A percentile compares a stretch with the other conserved stretches of the same genome.
phyloP scores from a whole-genome alignment of 2,888 invertebrate genomes.

The Eucriotettix oculatus region DNA sequence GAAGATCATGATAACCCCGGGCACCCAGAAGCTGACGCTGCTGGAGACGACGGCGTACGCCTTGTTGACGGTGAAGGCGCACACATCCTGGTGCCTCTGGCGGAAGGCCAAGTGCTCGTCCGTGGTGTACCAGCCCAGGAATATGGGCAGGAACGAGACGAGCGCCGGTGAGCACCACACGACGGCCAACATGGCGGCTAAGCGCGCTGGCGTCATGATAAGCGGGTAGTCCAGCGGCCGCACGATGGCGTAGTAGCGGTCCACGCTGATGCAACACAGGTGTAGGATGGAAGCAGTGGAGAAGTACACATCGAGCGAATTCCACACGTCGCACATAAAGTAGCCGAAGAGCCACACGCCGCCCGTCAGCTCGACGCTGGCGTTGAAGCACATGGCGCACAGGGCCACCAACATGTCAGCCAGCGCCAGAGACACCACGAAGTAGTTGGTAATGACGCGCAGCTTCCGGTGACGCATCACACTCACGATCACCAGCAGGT shows the following conservation, averaged over 20 bases:
- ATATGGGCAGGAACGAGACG: constrained; percentile 87
- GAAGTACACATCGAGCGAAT: constrained; percentile 85
- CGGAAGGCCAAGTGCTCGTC: constrained; percentile 49
- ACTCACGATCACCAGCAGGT: constrained; percentile 76
- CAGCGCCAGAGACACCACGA: constrained; percentile 85
- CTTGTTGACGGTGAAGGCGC: constrained; percentile 71
- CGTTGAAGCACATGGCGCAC: constrained; percentile 85
- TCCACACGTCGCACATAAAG: constrained; percentile 87
- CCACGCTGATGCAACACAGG: constrained; percentile 67
- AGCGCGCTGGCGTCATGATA: constrained; percentile 74
- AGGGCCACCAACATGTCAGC: constrained; percentile 86
- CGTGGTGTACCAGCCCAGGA: constrained; percentile 90
- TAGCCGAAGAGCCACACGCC: constrained; percentile 79
- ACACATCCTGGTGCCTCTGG: constrained; percentile 51
- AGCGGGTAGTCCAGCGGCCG: constrained; percentile 85
- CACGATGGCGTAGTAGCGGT: constrained; percentile 79
- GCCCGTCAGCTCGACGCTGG: constrained; percentile 67
- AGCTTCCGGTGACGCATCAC: constrained; percentile 66
- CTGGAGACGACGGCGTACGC: constrained; percentile 79
- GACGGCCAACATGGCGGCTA: constrained; percentile 66
- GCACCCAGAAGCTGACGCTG: constrained; percentile 85
- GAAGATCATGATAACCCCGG: constrained; percentile 27
- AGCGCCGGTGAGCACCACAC: constrained; percentile 88
- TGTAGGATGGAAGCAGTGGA: constrained; percentile 84
- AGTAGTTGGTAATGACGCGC: constrained; percentile 84